Evolutionary conservation across 2,113 vertebrate genomes (phyloP), one percentile per base, ranked within the genome.

Genomic region (Shinisaurus crocodilurus): DNA sequence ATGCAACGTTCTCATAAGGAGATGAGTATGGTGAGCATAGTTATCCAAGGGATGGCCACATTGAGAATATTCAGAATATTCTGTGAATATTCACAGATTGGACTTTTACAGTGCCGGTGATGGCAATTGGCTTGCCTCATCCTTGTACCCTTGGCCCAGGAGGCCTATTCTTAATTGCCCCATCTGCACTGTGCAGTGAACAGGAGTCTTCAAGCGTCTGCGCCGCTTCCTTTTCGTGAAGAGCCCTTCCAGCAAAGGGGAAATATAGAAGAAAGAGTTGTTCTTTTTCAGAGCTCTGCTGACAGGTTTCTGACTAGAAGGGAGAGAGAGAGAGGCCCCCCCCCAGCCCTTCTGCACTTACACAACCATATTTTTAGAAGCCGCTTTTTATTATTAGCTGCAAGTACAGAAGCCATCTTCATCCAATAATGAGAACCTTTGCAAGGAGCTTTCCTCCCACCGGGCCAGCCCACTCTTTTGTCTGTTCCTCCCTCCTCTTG

Each of bases 321-420:
- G 32, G 75, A 40, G 40, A 45, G 15, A n/a, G n/a, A 75, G 37
- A 43, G 79, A 25, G n/a, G n/a, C n/a, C n/a, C 45, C 16, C 69
- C 5, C 32, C 16, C 32, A 27, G 32, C 48, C 43, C 25, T 27
- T 67, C 48, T 82, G n/a, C 43, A 50, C 43, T 82, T 54, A 75
- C 45, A 76, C 45, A 86, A 25, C 34, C 54, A 12, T 86, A 89
- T 89, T 89, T 89, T 86, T 89, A 89, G 88, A 86, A 75, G 72
- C 70, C 34, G 29, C 32, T 72, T 60, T 75, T 89, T 89, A 86
- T 82, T 86, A 86, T 89, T 82, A 89, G 77, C 29, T n/a, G 43
- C 23, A 57, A 75, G 43, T 54, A 86, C 10, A 29, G 75, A 88
- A 80, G 13, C 57, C 69, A 40, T 82, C 69, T 81, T 86, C 57